These are phyloP conservation scores for Megaleporinus macrocephalus DNA, from an alignment of 2,113 vertebrate genomes.

Conservation along the genomic window DNA sequence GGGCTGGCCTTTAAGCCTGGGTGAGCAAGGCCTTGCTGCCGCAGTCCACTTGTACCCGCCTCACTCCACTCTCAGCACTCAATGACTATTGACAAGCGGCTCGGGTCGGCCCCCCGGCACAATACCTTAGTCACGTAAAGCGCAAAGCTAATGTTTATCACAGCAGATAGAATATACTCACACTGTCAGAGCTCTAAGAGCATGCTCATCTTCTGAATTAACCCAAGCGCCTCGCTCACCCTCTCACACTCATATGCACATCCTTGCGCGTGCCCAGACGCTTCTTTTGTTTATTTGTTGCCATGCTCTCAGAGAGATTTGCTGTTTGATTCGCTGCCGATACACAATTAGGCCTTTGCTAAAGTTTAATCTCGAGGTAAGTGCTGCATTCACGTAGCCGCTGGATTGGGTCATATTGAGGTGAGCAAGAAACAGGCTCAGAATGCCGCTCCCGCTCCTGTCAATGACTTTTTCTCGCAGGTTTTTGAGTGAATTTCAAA, in stretches of 20 bases:
- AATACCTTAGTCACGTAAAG: conserved; percentile 82
- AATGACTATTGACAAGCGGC: conserved; percentile 91
- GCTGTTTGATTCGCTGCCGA: conserved; percentile 74
- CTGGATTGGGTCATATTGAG: conserved; percentile 80
- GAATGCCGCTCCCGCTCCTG: conserved; percentile 77
- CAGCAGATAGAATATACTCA: conserved; percentile 75
- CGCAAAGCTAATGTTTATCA: conserved; percentile 95
- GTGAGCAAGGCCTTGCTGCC: conserved; percentile 76
- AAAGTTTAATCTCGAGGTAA: conserved; percentile 86
- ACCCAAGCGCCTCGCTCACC: conserved; percentile 60
- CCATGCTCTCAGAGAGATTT: conserved; percentile 66
- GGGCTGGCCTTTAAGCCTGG: conserved; percentile 91
- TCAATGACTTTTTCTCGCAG: conserved; percentile 82
- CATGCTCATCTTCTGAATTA: conserved; percentile 81
- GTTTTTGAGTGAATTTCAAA: conserved; percentile 87
- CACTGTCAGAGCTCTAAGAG: conserved; percentile 82
- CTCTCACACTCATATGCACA: conserved; percentile 1
- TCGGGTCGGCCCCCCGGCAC: conserved; percentile 85
- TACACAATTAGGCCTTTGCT: conserved; percentile 85
- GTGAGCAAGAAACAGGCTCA: conserved; percentile 74
- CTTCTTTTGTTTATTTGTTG: conserved; percentile 58
- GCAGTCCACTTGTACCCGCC: conserved; percentile 79
- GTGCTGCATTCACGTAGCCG: conserved; percentile 86
- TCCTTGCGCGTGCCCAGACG: neutral
- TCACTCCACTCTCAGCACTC: conserved; percentile 77